Evolutionary conservation across 1,140 invertebrate genomes (phyloP), one percentile per base, ranked within the genome.

Genomic region (Drosophila orena): DNA sequence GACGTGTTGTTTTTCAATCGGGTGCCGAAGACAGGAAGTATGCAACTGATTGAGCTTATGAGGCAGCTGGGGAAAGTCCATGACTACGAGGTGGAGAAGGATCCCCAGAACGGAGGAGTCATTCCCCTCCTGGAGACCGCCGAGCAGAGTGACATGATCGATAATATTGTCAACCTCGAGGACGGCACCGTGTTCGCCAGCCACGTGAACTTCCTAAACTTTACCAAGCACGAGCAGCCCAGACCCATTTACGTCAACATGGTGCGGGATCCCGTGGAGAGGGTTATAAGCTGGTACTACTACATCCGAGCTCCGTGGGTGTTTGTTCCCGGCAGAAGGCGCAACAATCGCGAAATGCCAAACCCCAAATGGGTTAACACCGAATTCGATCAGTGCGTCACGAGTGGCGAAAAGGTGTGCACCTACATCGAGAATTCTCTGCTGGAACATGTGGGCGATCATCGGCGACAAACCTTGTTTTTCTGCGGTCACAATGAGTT

Each of bases 201-300:
- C 34, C 90, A 92, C 47, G 78, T 92, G 7, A 90, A 90, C 83
- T 93, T 58, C 92, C 96, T 97, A 3, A 91, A 92, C 83, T 92
- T 81, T 81, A 92, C 38, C 91, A 97, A 97, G 76, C 97, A 94
- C 84, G 95, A 95, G 35, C 93, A 95, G 53, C 95, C 96, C 0
- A 95, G 95, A 77, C 97, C 97, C 0, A 97, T 98, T 81, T 98
- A 97, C 93, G 95, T 98, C 52, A 98, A 98, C 91, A 93, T 98
- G 86, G 97, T 98, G 1, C 93, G 97, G 24, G 97, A 98, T 93
- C 97, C 97, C 0, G 95, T 98, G 10, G 97, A 98, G 91, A 94
- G 97, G 46, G 96, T 98, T 2, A 98, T 98, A 84, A 98, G 97
- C 1, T 97, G 97, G 96, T 98, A 97, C 93, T 98, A 98, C 90